phyloP scores from a whole-genome alignment of 1,140 invertebrate genomes.

The Zeugodacus cucurbitae region DNA sequence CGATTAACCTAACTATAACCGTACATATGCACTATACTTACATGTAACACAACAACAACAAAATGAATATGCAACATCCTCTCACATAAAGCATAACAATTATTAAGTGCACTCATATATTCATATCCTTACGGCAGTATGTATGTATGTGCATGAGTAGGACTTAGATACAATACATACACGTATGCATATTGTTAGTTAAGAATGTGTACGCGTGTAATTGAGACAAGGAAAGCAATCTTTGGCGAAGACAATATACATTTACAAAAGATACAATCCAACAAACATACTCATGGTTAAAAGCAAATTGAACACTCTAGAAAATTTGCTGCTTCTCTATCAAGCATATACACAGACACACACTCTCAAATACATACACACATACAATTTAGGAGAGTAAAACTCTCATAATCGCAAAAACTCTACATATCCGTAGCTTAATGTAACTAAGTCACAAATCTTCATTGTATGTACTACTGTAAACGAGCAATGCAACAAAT shows the following conservation, averaged over 20 bases:
- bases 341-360: neutral
- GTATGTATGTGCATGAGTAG: too few relatives aligned
- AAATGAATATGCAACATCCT: too few relatives aligned
- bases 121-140: too few relatives aligned
- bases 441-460: neutral
- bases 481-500: neutral
- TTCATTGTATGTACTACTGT: too few relatives aligned
- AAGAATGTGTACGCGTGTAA: neutral
- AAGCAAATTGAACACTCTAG: neutral
- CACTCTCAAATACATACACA: neutral
- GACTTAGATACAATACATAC: neutral
- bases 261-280: constrained; percentile 19
- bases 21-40: too few relatives aligned
- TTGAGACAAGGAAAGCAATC: neutral
- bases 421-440: constrained; percentile 42
- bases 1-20: too few relatives aligned
- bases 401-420: constrained; percentile 31
- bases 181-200: neutral
- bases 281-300: constrained; percentile 15
- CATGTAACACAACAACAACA: too few relatives aligned
- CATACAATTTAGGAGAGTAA: constrained; percentile 35
- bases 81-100: too few relatives aligned
- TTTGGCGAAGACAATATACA: constrained; percentile 25
- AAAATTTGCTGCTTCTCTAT: constrained; percentile 1
- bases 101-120: too few relatives aligned